Evolutionary conservation across 2,888 invertebrate genomes (phyloP), one percentile per base, ranked within the genome.

Genomic region (Poecilus cupreus): DNA sequence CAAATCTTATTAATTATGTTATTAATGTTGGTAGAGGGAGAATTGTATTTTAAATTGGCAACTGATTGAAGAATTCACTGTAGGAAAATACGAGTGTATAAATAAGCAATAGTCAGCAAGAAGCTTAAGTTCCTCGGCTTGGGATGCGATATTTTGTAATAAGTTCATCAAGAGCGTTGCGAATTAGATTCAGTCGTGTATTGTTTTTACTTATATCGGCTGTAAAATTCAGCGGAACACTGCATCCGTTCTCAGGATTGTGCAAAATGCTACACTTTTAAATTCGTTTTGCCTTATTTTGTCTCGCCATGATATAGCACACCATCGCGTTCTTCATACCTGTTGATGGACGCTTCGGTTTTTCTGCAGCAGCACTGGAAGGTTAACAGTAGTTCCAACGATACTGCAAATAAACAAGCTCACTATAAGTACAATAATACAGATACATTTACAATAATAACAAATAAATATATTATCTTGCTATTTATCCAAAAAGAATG

Each of bases 181-280:
- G 18, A 68, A 68, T 68, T 13, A 60, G 11, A 68, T 37, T 10
- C 37, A 37, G 32, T 16, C 16, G 16, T 10, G 64, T 68, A 68
- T 68, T 68, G 64, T 68, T 68, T 68, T 68, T 68, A 68, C 37
- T 68, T 37, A 68, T 68, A 68, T 68, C 37, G 37, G 22, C 20
- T 68, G 64, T 37, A 68, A 68, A 68, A 68, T 68, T 37, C 64
- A 68, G 64, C 64, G 64, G 37, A 68, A 68, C 64, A 68, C 46
- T 22, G 46, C 72, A 72, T 72, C 72, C 72, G 72, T 46, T 72
- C 72, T 72, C 72, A 72, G 46, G 43, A 72, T 72, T 72, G 72
- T 72, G 64, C 37, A 68, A 68, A 68, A 68, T 37, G 64, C 37
- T 68, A 16, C 64, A 18, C 37, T 68, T 68, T 68, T 68, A 37